Conservation (phyloP, 2,113 vertebrate genomes). For the Myrmecobius fasciatus region DNA sequence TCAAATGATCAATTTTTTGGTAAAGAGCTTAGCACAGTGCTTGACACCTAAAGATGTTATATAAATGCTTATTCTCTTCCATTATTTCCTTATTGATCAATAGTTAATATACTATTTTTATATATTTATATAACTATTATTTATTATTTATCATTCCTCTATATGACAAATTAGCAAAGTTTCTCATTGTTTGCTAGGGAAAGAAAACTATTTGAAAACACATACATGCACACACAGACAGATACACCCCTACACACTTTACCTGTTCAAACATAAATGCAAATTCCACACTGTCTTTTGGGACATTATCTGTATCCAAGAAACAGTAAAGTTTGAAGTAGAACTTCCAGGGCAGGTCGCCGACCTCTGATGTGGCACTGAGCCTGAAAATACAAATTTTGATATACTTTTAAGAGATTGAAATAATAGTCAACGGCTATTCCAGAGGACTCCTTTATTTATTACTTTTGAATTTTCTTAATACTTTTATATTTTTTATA, state of each 20-base stretch:
- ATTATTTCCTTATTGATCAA: background rate
- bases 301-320: slow-evolving; percentile 93
- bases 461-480: background rate
- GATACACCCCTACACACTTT: background rate
- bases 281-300: slow-evolving; percentile 96
- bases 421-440: background rate
- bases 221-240: background rate
- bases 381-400: slow-evolving; percentile 82
- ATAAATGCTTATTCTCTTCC: background rate
- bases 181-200: background rate
- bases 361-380: slow-evolving; percentile 85
- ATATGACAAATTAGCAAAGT: accelerated
- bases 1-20: background rate
- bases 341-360: slow-evolving; percentile 91
- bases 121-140: no score
- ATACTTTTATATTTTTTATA: background rate
- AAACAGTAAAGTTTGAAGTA: slow-evolving; percentile 99
- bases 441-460: background rate
- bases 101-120: background rate
- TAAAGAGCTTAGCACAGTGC: background rate
- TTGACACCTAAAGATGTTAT: background rate
- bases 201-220: background rate
- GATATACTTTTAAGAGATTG: background rate
- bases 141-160: background rate
- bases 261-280: slow-evolving; percentile 99